Base-by-base conservation (phyloP, 2,113 vertebrate species). In the Lophura nycthemera region DNA sequence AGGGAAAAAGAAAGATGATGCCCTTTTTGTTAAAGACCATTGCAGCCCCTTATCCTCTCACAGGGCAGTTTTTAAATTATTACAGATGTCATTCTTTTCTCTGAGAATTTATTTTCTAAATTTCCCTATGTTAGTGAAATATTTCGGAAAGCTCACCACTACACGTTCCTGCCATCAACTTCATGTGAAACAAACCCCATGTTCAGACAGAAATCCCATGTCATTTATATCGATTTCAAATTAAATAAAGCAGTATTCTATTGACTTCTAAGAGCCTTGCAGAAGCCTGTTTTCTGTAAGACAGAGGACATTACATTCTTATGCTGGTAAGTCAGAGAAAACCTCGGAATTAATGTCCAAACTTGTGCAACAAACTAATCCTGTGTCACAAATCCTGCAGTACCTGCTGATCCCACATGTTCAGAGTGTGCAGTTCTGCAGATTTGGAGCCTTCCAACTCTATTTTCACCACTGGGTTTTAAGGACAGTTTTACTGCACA, bases 351-450 rank as follows among this genome's bases (percentile, higher is more conserved):
- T 65, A 20, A 6, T 32, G 72, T 40, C 10, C 52, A 64, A 72
- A 61, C 42, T 16, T 0, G 0, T n/a, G 54, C 67, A 76, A 50
- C 54, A 48, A 73, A 42, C 4, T 7, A 25, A 10, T 3, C 24
- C 73, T 63, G 29, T 4, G 18, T 16, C n/a, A 30, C 16, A 42
- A 74, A 29, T 14, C 40, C 77, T 67, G 69, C 76, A 50, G 32
- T 11, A 50, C 42, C 85, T 36, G 38, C 83, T 69, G 38, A 67
- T 8, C 73, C 52, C 74, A n/a, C 10, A 3, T 21, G 38, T 3
- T 63, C 74, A 59, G 18, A 8, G 76, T 5, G 36, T 13, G 10
- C 61, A 70, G 5, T 11, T 22, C 65, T 38, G 20, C 34, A 19
- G 43, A 54, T 5, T n/a, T 48, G 8, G 11, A 69, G 0, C 2